Percentiles rank a stretch among this genome's conserved stretches.
Conservation (phyloP, 2,888 invertebrate species). For the Coleophora flavipennella region DNA sequence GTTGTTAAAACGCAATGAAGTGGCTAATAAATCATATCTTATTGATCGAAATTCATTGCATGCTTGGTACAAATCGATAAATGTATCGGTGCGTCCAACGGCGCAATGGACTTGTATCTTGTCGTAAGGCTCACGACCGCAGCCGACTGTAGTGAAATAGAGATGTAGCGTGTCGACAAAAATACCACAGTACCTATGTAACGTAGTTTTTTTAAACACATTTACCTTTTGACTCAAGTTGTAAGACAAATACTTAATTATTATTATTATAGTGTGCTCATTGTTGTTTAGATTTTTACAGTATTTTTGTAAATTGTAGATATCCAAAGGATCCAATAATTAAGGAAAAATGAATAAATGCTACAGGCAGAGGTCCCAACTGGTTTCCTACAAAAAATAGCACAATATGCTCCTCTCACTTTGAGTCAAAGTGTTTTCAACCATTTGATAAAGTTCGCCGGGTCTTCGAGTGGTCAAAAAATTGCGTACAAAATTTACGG, state of each 20-base stretch:
- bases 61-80: not conserved
- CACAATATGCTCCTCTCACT: conserved; percentile 4
- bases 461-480: conserved; percentile 9
- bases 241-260: not conserved
- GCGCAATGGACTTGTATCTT: not conserved
- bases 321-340: conserved; percentile 1
- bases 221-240: too few species aligned
- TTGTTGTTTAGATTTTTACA: not conserved
- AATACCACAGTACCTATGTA: too few species aligned
- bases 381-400: conserved; percentile 2
- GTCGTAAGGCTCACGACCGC: not conserved
- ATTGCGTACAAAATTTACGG: conserved; percentile 1
- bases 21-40: not conserved
- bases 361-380: conserved; percentile 5
- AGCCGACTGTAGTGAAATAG: too few species aligned
- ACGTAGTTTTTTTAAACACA: not conserved
- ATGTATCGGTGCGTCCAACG: not conserved
- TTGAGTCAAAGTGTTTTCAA: conserved; percentile 7
- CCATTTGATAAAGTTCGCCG: conserved; percentile 6
- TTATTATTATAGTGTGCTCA: not conserved
- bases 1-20: not conserved
- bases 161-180: too few species aligned
- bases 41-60: not conserved
- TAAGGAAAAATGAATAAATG: conserved; percentile 2
- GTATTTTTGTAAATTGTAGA: conserved; percentile 1